phyloP scores from a whole-genome alignment of 2,113 vertebrate genomes.

The Prochilodus magdalenae region DNA sequence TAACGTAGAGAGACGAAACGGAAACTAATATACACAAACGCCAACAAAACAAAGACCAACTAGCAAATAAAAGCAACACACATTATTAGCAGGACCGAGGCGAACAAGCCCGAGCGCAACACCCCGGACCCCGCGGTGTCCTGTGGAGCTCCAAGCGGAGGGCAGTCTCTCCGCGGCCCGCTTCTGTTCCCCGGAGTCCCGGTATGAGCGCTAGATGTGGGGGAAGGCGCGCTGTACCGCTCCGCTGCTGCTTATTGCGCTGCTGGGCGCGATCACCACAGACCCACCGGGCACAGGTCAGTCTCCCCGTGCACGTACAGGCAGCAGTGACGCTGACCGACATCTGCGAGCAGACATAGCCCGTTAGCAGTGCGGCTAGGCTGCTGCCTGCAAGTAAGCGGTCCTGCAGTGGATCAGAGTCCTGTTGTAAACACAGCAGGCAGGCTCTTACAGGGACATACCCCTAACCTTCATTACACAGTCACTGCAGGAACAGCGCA shows the following conservation, averaged over 20 bases:
- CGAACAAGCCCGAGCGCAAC: background rate
- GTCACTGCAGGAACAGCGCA: too few relatives aligned
- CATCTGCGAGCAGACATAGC: too few relatives aligned
- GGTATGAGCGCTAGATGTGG: background rate
- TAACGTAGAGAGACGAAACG: constrained; percentile 3
- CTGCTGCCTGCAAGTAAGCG: too few relatives aligned
- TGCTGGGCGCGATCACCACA: background rate
- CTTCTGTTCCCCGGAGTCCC: background rate
- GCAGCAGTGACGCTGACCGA: too few relatives aligned
- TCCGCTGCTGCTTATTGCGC: background rate
- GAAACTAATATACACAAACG: background rate
- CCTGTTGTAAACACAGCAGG: too few relatives aligned
- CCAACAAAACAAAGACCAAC: background rate
- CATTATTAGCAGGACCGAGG: background rate
- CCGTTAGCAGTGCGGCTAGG: too few relatives aligned
- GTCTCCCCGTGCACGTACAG: background rate
- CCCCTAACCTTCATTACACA: too few relatives aligned
- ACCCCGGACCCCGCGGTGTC: background rate
- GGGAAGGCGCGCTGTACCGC: background rate
- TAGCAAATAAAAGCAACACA: too few relatives aligned
- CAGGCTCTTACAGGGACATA: too few relatives aligned
- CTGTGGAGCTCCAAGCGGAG: constrained; percentile 5
- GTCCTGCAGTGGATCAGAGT: too few relatives aligned
- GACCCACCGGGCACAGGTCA: background rate
- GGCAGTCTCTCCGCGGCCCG: background rate